A percentile compares a stretch with the other conserved stretches of the same genome.
Evolutionary conservation across 2,113 vertebrate genomes (phyloP).

Genomic region (Triplophysa siluroides): DNA sequence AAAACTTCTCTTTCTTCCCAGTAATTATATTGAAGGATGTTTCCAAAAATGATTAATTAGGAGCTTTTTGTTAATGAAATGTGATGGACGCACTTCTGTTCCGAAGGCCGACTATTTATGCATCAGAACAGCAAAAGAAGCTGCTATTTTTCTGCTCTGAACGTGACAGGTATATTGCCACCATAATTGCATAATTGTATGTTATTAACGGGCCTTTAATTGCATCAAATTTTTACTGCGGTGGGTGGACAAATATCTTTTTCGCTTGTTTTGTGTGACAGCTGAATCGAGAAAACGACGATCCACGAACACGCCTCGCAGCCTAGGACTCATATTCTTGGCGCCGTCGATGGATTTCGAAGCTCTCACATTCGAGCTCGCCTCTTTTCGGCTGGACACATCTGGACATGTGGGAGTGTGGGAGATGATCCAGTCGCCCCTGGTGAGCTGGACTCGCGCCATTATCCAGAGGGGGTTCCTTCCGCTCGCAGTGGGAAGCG

Average conservation of each 20-base stretch:
- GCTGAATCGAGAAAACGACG: constrained; percentile 21
- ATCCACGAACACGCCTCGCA: constrained; percentile 12
- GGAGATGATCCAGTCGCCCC: constrained; percentile 15
- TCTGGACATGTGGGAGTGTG: constrained; percentile 6
- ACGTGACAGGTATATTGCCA: constrained; percentile 32
- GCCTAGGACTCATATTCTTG: constrained; percentile 20
- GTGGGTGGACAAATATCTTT: constrained; percentile 35
- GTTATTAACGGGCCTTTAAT: constrained; percentile 33
- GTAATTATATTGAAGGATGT: not conserved
- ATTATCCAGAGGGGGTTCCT: constrained; percentile 33
- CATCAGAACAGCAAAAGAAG: constrained; percentile 19
- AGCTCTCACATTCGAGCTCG: not conserved
- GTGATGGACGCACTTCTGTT: not conserved
- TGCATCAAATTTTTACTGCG: constrained; percentile 16
- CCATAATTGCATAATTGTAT: constrained; percentile 25
- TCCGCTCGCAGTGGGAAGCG: constrained; percentile 50
- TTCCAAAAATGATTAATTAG: not conserved
- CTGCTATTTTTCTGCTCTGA: not conserved
- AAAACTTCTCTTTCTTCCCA: not conserved
- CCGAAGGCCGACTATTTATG: constrained; percentile 6
- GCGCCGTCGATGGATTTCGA: not conserved
- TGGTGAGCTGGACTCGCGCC: constrained; percentile 32
- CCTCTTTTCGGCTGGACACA: constrained; percentile 28
- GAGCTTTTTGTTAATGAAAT: constrained; percentile 8
- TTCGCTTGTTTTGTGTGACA: constrained; percentile 22